A percentile compares a stretch with the other conserved stretches of the same genome.
These are phyloP conservation scores for Leptinotarsa defecta DNA, from an alignment of 1,140 invertebrate species.

Conservation along the genomic window DNA sequence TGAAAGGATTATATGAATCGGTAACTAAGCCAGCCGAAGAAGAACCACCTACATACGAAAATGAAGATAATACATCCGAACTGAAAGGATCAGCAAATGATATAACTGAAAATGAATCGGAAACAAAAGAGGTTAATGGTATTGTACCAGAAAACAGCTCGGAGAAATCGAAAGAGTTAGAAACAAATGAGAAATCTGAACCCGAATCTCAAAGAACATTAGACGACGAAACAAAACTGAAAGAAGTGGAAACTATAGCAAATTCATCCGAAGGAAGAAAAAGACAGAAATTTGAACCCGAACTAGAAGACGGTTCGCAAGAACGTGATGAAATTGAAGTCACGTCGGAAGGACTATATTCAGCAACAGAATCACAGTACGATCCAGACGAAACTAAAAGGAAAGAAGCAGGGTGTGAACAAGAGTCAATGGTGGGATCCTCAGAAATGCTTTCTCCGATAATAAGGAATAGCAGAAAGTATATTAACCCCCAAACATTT, in stretches of 20 bases:
- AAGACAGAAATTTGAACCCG: background rate
- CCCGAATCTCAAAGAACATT: background rate
- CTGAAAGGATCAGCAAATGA: background rate
- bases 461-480: background rate
- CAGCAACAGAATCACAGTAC: no score
- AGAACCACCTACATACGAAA: no score
- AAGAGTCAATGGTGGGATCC: no score
- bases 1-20: no score
- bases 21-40: background rate
- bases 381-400: no score
- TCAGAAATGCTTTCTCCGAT: no score
- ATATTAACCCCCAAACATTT: slow-evolving; percentile 22
- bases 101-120: background rate
- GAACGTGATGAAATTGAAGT: background rate
- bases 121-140: background rate
- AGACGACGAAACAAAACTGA: no score
- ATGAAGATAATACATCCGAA: no score
- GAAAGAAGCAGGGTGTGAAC: no score
- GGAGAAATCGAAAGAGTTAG: background rate
- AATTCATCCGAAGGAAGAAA: background rate
- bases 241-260: no score
- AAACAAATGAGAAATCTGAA: background rate
- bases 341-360: no score
- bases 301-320: background rate
- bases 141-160: background rate